These are phyloP conservation scores for Clytia hemisphaerica DNA, from an alignment of 30 jellyfish, hydroid and myxozoan species.

Conservation along the genomic window DNA sequence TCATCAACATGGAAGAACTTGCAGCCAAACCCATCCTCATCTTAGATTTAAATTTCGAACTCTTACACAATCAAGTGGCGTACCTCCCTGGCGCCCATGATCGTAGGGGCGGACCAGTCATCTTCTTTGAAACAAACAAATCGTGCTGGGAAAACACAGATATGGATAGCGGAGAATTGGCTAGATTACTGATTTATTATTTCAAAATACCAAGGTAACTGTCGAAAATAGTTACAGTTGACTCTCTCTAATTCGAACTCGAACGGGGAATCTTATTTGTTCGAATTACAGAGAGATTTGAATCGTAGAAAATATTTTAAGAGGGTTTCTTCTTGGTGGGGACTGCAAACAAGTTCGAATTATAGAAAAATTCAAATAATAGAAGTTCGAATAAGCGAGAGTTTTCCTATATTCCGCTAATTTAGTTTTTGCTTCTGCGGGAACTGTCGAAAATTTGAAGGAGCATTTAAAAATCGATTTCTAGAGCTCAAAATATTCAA, in stretches of 20 bases:
- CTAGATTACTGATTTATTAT: conserved; percentile 60
- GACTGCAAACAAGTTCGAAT: too few relatives aligned
- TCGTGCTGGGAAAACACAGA: conserved; percentile 68
- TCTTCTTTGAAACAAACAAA: conserved; percentile 53
- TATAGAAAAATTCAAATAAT: too few relatives aligned
- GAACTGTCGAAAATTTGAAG: too few relatives aligned
- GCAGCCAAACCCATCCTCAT: conserved; percentile 51
- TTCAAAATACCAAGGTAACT: conserved; percentile 63
- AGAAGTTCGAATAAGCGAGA: too few relatives aligned
- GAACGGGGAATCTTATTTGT: too few relatives aligned
- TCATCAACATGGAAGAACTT: conserved; percentile 30
- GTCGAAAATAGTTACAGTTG: not conserved
- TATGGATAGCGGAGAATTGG: conserved; percentile 50
- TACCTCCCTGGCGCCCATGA: conserved; percentile 86
- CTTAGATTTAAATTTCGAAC: conserved; percentile 77
- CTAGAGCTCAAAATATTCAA: too few relatives aligned
- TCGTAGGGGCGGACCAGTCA: conserved; percentile 86
- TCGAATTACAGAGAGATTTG: too few relatives aligned
- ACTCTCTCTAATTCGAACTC: not conserved
- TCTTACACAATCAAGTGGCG: conserved; percentile 75
- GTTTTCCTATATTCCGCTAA: too few relatives aligned
- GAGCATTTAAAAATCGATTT: too few relatives aligned
- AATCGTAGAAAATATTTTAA: too few relatives aligned
- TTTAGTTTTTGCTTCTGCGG: too few relatives aligned
- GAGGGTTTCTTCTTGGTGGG: too few relatives aligned